These are phyloP conservation scores for Lasioglossum figueresi DNA, from an alignment of 2,888 invertebrate genomes.

Conservation along the genomic window DNA sequence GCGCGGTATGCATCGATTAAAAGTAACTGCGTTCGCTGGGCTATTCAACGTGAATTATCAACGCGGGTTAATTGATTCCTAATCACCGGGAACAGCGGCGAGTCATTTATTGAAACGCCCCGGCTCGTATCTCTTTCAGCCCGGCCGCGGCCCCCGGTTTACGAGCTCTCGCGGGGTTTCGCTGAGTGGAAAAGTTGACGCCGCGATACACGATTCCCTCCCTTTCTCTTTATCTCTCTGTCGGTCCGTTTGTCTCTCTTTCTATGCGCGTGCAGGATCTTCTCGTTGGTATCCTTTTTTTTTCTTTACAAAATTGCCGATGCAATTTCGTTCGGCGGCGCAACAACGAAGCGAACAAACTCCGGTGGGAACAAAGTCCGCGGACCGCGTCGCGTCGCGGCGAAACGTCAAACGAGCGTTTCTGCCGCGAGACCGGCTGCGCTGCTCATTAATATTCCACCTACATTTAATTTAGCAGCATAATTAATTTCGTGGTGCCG, in stretches of 20 bases:
- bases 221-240: not conserved
- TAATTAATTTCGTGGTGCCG: conserved; percentile 58
- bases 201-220: not conserved
- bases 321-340: not conserved
- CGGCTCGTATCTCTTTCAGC: conserved; percentile 18
- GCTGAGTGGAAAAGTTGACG: conserved; percentile 10
- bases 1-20: conserved; percentile 48
- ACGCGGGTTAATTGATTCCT: conserved; percentile 54
- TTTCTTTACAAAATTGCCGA: not conserved
- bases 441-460: conserved; percentile 44
- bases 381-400: not conserved
- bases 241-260: not conserved
- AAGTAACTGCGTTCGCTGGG: conserved; percentile 48
- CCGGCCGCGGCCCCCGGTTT: not conserved
- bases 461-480: conserved; percentile 39
- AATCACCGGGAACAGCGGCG: conserved; percentile 38
- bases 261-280: not conserved
- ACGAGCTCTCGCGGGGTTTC: not conserved
- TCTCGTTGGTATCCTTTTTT: not conserved
- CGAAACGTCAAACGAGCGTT: conserved; percentile 25
- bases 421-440: not conserved
- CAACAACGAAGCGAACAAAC: not conserved
- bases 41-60: conserved; percentile 58
- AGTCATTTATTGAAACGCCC: conserved; percentile 46
- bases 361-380: not conserved